A percentile compares a stretch with the other conserved stretches of the same genome.
These are phyloP conservation scores for Microplitis mediator DNA, from an alignment of 1,140 invertebrate species.

Conservation along the genomic window DNA sequence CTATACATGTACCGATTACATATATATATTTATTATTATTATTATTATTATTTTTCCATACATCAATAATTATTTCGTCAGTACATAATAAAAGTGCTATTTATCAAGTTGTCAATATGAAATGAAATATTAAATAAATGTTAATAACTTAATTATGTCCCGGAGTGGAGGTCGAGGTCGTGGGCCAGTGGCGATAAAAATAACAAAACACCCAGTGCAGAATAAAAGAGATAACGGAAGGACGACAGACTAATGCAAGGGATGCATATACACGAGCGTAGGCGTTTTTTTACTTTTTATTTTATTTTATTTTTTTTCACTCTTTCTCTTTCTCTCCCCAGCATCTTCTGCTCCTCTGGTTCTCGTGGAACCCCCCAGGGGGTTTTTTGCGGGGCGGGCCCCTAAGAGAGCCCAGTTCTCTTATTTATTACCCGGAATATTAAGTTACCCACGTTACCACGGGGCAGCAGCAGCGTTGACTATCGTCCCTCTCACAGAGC, in stretches of 20 bases:
- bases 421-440: slow-evolving; percentile 43
- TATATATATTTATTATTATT: not conserved
- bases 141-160: slow-evolving; percentile 34
- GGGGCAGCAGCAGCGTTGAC: slow-evolving; percentile 5
- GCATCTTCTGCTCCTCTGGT: not conserved
- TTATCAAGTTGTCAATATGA: slow-evolving; percentile 3
- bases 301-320: too few relatives aligned
- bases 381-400: slow-evolving; percentile 32
- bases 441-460: slow-evolving; percentile 38
- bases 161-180: slow-evolving; percentile 16
- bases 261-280: slow-evolving; percentile 17
- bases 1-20: not conserved
- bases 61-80: too few relatives aligned
- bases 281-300: slow-evolving; percentile 12
- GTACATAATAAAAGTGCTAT: not conserved
- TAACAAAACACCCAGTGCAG: not conserved
- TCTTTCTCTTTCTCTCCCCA: not conserved
- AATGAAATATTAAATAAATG: not conserved
- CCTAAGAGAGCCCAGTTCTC: slow-evolving; percentile 29
- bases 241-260: not conserved
- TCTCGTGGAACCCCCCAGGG: not conserved
- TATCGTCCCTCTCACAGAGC: not conserved
- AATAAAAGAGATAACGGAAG: slow-evolving; percentile 5
- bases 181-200: slow-evolving; percentile 7
- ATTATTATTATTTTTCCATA: too few relatives aligned